Conservation (phyloP, 2,113 vertebrate genomes). For the Gobio gobio region DNA sequence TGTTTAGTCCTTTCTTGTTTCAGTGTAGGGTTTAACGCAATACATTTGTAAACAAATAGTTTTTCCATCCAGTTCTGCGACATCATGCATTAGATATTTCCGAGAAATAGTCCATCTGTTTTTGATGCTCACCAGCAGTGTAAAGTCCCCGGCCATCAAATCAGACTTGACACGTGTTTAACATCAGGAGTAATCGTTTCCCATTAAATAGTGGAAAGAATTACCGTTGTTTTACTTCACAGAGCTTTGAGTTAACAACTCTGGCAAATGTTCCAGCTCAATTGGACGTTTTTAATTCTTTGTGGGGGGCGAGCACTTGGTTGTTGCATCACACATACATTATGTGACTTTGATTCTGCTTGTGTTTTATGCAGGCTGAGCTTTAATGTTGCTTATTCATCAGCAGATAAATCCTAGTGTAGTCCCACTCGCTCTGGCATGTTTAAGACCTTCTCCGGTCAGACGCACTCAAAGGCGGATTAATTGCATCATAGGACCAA, state of each 20-base stretch:
- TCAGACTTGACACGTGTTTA: not conserved
- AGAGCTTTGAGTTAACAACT: not conserved
- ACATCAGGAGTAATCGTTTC: conserved; percentile 18
- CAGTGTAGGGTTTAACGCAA: not conserved
- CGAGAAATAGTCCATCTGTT: not conserved
- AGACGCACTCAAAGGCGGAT: not conserved
- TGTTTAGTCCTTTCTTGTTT: no score
- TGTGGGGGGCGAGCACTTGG: not conserved
- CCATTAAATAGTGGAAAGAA: not conserved
- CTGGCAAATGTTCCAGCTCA: not conserved
- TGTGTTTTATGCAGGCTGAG: not conserved
- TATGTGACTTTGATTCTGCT: not conserved
- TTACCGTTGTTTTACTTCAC: not conserved
- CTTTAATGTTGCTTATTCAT: conserved; percentile 57
- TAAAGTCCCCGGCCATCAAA: not conserved
- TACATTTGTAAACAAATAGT: not conserved
- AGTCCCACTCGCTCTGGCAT: not conserved
- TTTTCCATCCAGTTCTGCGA: no score
- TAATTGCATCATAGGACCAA: not conserved
- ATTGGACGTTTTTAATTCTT: not conserved
- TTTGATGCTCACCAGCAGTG: not conserved
- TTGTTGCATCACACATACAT: not conserved
- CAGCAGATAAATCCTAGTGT: conserved; percentile 58
- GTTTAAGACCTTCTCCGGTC: not conserved
- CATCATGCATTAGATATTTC: not conserved